phyloP scores from a whole-genome alignment of 2,888 invertebrate species.

The Amiota mariae region DNA sequence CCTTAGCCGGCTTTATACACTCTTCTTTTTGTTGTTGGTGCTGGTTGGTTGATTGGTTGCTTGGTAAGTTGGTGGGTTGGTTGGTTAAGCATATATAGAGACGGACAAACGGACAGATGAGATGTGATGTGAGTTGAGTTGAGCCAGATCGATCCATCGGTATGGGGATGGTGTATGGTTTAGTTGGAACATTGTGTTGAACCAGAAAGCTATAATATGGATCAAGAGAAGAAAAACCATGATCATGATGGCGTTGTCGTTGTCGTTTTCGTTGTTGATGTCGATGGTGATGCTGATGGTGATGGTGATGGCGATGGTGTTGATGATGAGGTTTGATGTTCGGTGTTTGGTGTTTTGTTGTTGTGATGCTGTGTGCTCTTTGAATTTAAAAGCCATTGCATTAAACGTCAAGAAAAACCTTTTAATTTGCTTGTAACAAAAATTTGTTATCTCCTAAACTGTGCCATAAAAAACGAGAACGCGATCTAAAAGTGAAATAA shows the following conservation, averaged over 20 bases:
- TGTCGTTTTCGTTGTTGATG: background rate
- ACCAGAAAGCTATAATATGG: constrained; percentile 23
- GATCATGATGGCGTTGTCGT: background rate
- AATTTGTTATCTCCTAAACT: constrained; percentile 71
- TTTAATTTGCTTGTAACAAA: constrained; percentile 72
- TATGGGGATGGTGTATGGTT: too few species aligned
- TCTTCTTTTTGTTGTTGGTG: background rate
- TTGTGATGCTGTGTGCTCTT: constrained; percentile 13
- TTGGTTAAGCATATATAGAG: too few species aligned
- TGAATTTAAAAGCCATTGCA: constrained; percentile 58
- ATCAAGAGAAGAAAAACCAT: background rate
- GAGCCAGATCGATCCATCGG: too few species aligned
- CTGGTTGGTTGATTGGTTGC: background rate
- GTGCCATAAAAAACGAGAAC: constrained; percentile 67
- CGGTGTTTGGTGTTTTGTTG: constrained; percentile 2
- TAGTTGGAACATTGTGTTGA: too few species aligned
- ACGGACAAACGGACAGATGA: too few species aligned
- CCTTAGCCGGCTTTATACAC: constrained; percentile 44
- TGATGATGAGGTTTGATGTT: constrained; percentile 25
- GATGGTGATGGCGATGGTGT: constrained; percentile 20
- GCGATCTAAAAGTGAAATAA: constrained; percentile 30
- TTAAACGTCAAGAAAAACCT: constrained; percentile 68
- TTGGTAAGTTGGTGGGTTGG: too few species aligned
- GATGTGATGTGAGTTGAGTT: too few species aligned
- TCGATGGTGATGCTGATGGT: background rate